These are phyloP conservation scores for Oplegnathus fasciatus DNA, from an alignment of 2,113 vertebrate species.

Conservation along the genomic window DNA sequence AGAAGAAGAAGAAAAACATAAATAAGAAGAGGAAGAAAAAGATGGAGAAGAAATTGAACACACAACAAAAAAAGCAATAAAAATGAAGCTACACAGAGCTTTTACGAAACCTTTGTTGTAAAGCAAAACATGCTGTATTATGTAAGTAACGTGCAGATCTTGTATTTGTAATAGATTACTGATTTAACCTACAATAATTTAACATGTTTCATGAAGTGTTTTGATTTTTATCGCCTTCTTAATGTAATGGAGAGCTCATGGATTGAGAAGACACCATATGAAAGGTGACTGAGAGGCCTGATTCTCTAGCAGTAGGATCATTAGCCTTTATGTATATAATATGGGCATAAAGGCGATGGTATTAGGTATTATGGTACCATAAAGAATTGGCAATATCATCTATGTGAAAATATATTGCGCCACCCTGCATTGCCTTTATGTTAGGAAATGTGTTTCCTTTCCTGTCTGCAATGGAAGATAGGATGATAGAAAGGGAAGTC, in stretches of 20 bases:
- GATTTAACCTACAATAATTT: background rate
- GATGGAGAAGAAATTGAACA: background rate
- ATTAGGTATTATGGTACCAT: constrained; percentile 35
- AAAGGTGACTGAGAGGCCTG: constrained; percentile 9
- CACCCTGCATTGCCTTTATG: constrained; percentile 34
- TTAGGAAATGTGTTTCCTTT: constrained; percentile 44
- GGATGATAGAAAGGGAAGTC: constrained; percentile 51
- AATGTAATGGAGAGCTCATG: background rate
- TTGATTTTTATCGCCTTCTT: background rate
- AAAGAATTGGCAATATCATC: constrained; percentile 47
- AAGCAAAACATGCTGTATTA: constrained; percentile 7
- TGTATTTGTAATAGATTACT: background rate
- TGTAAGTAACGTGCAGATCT: background rate
- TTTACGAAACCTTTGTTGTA: background rate
- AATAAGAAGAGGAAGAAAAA: constrained; percentile 19
- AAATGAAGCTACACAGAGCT: constrained; percentile 8
- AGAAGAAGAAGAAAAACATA: constrained; percentile 14
- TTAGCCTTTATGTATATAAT: constrained; percentile 42
- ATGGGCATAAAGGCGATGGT: constrained; percentile 17
- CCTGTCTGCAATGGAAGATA: constrained; percentile 43
- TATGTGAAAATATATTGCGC: constrained; percentile 28
- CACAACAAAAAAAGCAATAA: background rate
- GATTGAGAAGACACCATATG: constrained; percentile 5
- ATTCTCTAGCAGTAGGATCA: constrained; percentile 18
- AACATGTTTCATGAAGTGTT: background rate